These are phyloP conservation scores for Popillia japonica DNA, from an alignment of 1,140 invertebrate species.

Conservation along the genomic window DNA sequence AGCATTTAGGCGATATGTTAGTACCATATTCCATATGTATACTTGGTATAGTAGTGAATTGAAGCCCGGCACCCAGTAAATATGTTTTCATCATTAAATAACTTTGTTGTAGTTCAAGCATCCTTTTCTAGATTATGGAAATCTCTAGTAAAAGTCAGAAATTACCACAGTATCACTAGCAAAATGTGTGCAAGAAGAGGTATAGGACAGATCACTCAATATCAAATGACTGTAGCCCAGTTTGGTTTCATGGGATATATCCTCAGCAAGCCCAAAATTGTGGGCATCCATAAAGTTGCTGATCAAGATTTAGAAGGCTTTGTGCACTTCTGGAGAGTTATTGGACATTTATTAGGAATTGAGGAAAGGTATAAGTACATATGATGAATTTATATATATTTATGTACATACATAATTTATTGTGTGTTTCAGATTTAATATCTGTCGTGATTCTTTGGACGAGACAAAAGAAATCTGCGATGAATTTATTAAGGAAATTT, in stretches of 20 bases:
- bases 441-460: slow-evolving; percentile 53
- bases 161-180: slow-evolving; percentile 68
- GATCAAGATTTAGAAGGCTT: slow-evolving; percentile 73
- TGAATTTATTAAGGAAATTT: slow-evolving; percentile 45
- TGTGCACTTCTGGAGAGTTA: slow-evolving; percentile 81
- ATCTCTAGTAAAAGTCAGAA: slow-evolving; percentile 71
- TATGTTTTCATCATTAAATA: slow-evolving; percentile 40
- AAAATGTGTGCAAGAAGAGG: slow-evolving; percentile 61
- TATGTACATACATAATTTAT: no score
- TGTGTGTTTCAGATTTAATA: slow-evolving; percentile 54
- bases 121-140: slow-evolving; percentile 64
- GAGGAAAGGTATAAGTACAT: slow-evolving; percentile 69
- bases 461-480: slow-evolving; percentile 56
- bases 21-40: slow-evolving; percentile 71
- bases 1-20: slow-evolving; percentile 77
- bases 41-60: slow-evolving; percentile 75
- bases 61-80: slow-evolving; percentile 63
- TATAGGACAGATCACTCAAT: slow-evolving; percentile 67
- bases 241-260: slow-evolving; percentile 84
- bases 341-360: slow-evolving; percentile 81
- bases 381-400: no score
- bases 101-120: background rate
- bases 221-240: slow-evolving; percentile 81
- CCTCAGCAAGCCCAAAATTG: slow-evolving; percentile 68
- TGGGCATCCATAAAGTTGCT: slow-evolving; percentile 66